These are phyloP conservation scores for Diabrotica balteata DNA, from an alignment of 2,888 invertebrate species.

Conservation along the genomic window DNA sequence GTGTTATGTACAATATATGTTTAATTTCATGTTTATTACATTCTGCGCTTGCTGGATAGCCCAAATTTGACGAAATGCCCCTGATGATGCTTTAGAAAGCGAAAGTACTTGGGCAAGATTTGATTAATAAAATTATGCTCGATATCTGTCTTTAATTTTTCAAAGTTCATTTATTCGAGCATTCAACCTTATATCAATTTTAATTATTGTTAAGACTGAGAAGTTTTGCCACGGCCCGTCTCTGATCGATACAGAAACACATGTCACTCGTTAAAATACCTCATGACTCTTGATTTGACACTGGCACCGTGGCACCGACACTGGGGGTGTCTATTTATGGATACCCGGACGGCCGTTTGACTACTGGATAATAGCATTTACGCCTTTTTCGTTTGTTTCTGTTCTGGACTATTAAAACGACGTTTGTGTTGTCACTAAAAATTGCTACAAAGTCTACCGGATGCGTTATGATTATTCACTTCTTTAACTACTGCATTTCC, in stretches of 20 bases:
- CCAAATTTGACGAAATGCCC: too few relatives aligned
- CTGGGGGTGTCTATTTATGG: constrained; percentile 21
- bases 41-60: too few relatives aligned
- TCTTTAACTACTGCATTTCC: background rate
- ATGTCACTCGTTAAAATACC: constrained; percentile 24
- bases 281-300: constrained; percentile 18
- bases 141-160: too few relatives aligned
- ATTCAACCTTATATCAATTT: too few relatives aligned
- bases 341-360: constrained; percentile 1
- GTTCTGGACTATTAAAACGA: background rate
- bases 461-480: background rate
- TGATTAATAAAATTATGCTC: too few relatives aligned
- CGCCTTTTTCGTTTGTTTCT: constrained; percentile 11
- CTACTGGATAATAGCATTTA: constrained; percentile 7
- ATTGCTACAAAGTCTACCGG: constrained; percentile 5
- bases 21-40: too few relatives aligned
- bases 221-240: background rate
- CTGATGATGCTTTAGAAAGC: too few relatives aligned
- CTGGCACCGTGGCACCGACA: constrained; percentile 10
- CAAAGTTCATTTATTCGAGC: too few relatives aligned
- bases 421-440: constrained; percentile 11
- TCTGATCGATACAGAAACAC: constrained; percentile 7
- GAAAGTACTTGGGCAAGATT: too few relatives aligned
- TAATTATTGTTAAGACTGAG: too few relatives aligned
- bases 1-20: too few relatives aligned